Evolutionary conservation across 2,113 vertebrate genomes (phyloP).

Genomic region (Triplophysa siluroides): DNA sequence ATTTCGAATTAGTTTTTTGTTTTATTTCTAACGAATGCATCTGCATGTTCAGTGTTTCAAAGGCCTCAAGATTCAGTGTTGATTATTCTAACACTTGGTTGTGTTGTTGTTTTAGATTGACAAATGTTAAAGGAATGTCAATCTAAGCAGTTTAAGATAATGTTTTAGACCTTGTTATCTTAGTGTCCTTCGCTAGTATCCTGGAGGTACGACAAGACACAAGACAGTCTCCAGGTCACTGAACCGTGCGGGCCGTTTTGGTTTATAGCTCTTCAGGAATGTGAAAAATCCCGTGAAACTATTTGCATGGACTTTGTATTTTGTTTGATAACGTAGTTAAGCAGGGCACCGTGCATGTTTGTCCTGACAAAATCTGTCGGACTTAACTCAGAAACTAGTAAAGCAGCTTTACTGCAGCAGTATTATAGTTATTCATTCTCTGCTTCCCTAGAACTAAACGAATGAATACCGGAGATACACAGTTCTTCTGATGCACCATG

Average conservation of each 20-base stretch:
- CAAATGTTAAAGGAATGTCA: background rate
- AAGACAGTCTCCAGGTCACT: background rate
- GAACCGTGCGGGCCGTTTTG: background rate
- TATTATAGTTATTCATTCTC: background rate
- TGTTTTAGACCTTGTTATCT: background rate
- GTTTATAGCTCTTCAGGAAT: constrained; percentile 10
- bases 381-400: background rate
- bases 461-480: background rate
- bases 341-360: background rate
- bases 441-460: background rate
- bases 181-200: background rate
- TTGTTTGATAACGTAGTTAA: background rate
- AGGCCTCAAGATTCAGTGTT: background rate
- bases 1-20: background rate
- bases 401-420: background rate
- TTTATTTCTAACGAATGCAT: background rate
- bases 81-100: background rate
- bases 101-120: background rate
- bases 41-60: background rate
- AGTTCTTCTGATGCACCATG: too few species aligned
- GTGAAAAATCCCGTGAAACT: constrained; percentile 15
- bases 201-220: background rate
- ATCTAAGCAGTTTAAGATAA: background rate
- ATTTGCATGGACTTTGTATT: constrained; percentile 18
- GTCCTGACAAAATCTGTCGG: background rate